phyloP scores from a whole-genome alignment of 2,797 vertebrate species.

The Labroides dimidiatus region DNA sequence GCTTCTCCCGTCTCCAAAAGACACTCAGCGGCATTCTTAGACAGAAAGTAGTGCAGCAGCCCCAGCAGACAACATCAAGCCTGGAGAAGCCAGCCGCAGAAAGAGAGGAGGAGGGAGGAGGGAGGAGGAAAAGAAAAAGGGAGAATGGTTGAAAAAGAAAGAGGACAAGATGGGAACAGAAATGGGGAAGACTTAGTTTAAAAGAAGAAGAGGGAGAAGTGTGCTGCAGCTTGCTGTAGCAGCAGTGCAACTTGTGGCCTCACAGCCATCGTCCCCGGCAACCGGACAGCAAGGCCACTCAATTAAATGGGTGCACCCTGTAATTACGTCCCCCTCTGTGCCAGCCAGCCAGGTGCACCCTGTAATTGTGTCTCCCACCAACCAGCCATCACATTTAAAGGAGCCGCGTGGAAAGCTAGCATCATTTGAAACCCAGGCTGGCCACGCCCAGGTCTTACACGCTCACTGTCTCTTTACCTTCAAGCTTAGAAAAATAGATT shows the following conservation, averaged over 20 bases:
- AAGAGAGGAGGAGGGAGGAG: conserved; percentile 2
- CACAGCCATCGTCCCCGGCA: conserved; percentile 58
- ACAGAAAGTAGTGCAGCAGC: conserved; percentile 77
- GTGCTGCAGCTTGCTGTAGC: conserved; percentile 65
- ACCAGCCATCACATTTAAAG: conserved; percentile 74
- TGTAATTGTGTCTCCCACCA: conserved; percentile 81
- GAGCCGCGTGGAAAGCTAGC: conserved; percentile 68
- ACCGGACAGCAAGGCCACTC: conserved; percentile 69
- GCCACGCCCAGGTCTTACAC: conserved; percentile 80
- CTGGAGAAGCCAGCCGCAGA: conserved; percentile 75
- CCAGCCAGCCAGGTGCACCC: conserved; percentile 76
- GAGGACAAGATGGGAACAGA: not conserved
- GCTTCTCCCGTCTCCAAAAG: conserved; percentile 54
- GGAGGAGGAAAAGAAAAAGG: conserved; percentile 1
- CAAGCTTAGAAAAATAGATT: not conserved
- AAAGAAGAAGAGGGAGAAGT: conserved; percentile 17
- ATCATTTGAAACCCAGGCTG: conserved; percentile 77
- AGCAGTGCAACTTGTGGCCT: conserved; percentile 53
- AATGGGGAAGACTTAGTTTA: not conserved
- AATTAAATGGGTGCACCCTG: conserved; percentile 77
- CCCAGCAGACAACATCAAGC: conserved; percentile 80
- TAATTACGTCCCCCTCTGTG: conserved; percentile 69
- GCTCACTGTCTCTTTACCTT: conserved; percentile 17
- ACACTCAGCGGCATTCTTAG: conserved; percentile 71
- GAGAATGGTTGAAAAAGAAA: not conserved